phyloP scores from a whole-genome alignment of 2,113 vertebrate species.

The Gobius niger region DNA sequence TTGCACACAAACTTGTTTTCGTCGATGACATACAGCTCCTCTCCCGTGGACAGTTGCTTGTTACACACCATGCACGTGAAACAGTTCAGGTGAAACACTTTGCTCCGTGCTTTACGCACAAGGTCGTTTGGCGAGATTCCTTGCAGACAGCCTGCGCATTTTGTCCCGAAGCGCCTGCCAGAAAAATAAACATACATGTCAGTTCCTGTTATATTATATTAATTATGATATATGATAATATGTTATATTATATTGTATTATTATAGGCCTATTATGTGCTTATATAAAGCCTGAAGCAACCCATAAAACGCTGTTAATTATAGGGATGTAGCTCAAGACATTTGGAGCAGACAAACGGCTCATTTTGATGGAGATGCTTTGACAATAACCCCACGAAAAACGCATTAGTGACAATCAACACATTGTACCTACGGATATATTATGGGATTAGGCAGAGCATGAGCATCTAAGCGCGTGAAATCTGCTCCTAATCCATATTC shows the following conservation, averaged over 20 bases:
- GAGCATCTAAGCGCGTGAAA: constrained; percentile 70
- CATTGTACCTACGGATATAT: constrained; percentile 66
- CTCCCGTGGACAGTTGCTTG: constrained; percentile 97
- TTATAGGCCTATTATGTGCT: neutral
- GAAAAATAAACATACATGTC: neutral
- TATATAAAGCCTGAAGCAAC: neutral
- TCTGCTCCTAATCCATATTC: constrained; percentile 73
- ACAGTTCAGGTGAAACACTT: constrained; percentile 98
- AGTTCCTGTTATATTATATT: neutral
- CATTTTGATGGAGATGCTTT: constrained; percentile 55
- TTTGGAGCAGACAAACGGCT: neutral
- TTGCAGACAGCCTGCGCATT: constrained; percentile 94
- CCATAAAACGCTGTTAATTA: neutral
- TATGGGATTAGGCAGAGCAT: constrained; percentile 70
- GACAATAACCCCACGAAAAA: constrained; percentile 65
- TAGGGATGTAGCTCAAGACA: neutral
- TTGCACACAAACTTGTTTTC: constrained; percentile 99
- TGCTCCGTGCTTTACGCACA: constrained; percentile 93
- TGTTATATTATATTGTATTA: neutral
- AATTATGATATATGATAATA: neutral
- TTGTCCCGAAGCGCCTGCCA: constrained; percentile 91
- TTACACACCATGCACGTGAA: constrained; percentile 99
- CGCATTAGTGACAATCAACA: constrained; percentile 77
- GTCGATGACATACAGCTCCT: constrained; percentile 96
- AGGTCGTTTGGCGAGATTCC: constrained; percentile 96